Evolutionary conservation across 1,140 invertebrate species (phyloP).

Genomic region (Caenorhabditis brenneri): DNA sequence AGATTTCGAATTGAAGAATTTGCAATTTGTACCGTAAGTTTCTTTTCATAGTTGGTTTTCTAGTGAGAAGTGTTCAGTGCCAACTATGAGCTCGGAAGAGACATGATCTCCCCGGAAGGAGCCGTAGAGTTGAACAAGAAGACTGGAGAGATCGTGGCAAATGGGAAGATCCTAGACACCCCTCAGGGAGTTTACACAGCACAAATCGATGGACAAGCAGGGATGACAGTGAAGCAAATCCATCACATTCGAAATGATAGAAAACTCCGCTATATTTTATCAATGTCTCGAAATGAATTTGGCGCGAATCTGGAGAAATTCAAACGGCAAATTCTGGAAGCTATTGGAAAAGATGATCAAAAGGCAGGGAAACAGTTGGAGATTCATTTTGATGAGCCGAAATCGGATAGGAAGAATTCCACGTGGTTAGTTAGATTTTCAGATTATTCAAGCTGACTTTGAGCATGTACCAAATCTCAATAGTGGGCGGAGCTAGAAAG

Average conservation of each 20-base stretch:
- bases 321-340: conserved; percentile 10
- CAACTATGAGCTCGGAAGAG: conserved; percentile 1
- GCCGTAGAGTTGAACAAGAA: conserved; percentile 21
- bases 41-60: background rate
- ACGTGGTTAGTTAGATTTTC: background rate
- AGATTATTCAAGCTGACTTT: background rate
- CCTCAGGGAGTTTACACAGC: conserved; percentile 8
- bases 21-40: conserved; percentile 13
- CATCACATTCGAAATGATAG: conserved; percentile 8
- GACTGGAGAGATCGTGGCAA: conserved; percentile 2
- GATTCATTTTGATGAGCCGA: conserved; percentile 21
- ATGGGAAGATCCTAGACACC: conserved; percentile 1
- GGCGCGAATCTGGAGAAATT: conserved; percentile 20
- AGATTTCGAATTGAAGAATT: background rate
- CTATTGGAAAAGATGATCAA: conserved; percentile 16
- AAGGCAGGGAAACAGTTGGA: conserved; percentile 18
- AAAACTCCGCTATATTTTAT: conserved; percentile 3
- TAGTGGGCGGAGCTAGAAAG: background rate
- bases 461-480: too few species aligned
- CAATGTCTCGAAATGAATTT: conserved; percentile 1
- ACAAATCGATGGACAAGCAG: background rate
- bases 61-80: background rate
- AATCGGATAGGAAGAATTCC: background rate
- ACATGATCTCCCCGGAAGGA: background rate
- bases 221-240: background rate